phyloP scores from a whole-genome alignment of 1,140 invertebrate species.

The Pogonomyrmex californicus region DNA sequence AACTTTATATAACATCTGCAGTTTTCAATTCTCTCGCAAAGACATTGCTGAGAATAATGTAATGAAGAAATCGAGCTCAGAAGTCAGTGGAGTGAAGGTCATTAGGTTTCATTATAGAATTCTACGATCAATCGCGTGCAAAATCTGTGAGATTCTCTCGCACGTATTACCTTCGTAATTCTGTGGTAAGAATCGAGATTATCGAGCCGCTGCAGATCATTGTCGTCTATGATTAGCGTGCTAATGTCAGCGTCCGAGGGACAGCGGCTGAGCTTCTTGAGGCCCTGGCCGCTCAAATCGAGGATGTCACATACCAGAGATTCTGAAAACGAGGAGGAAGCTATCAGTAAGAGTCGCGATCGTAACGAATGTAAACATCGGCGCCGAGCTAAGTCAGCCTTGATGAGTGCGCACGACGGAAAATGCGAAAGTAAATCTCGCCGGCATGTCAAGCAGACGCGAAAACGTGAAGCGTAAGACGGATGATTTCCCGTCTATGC shows the following conservation, averaged over 20 bases:
- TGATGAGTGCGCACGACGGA: slow-evolving; percentile 2
- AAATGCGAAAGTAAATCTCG: slow-evolving; percentile 14
- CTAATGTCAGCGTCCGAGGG: slow-evolving; percentile 90
- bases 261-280: slow-evolving; percentile 92
- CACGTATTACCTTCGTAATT: slow-evolving; percentile 91
- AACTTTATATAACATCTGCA: not conserved
- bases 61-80: not conserved
- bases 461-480: not conserved
- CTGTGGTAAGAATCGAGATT: slow-evolving; percentile 94
- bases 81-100: not conserved
- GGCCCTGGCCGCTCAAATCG: slow-evolving; percentile 90
- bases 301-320: slow-evolving; percentile 83
- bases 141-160: not conserved
- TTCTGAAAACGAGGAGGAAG: slow-evolving; percentile 67
- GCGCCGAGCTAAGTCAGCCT: slow-evolving; percentile 14
- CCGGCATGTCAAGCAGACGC: not conserved
- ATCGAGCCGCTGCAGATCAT: slow-evolving; percentile 94
- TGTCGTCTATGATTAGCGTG: slow-evolving; percentile 94
- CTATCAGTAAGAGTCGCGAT: slow-evolving; percentile 18
- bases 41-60: not conserved
- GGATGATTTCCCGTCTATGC: not conserved
- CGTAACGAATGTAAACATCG: slow-evolving; percentile 14
- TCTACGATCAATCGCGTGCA: not conserved
- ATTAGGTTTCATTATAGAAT: not conserved
- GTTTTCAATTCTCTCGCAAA: slow-evolving; percentile 3